Evolutionary conservation across 2,888 invertebrate species (phyloP), one percentile per base, ranked within the genome.

Genomic region (Helobdella robusta): DNA sequence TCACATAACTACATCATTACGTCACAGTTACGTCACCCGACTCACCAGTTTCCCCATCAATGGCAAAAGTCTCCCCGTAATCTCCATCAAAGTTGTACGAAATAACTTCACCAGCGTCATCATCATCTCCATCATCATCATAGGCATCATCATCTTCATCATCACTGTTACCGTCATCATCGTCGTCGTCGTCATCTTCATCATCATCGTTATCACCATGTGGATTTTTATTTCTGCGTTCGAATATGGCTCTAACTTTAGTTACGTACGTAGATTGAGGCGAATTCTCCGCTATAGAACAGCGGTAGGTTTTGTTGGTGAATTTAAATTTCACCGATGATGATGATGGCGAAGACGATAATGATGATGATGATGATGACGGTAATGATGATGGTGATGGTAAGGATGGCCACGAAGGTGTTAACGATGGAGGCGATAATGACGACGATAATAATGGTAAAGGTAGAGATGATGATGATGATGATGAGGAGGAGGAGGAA

Each of bases 241-340:
- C 56, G 30, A 56, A 25, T 8, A 18, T 28, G 5, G 56, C 56
- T 30, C 15, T n/a, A 30, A 56, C 30, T 2, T 25, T 4, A 20
- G 3, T 25, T 5, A 95, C 86, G 0, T 85, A 85, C 0, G 88
- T 89, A 0, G 90, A 91, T 1, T 87, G 82, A 8, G 89, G 85
- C 75, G 91, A 88, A 78, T 93, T 91, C 78, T 97, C 97, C 0
- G 86, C 86, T 20, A 97, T 64, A 28, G 68, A 67, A 25, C 70
- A 71, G 4, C 68, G 68, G 70, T 78, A 78, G 1, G 87, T 86
- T 18, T 84, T 82, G 75, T 90, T 89, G 81, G 88, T 88, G 77
- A 94, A 94, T 25, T 23, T 18, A 25, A 25, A 25, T 25, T 23
- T 25, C 48, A 48, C 3, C 11, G 48, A 48, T 18, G 5, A 8